Base-by-base conservation (phyloP, 2,113 vertebrate genomes). In the Leucopsar rothschildi region DNA sequence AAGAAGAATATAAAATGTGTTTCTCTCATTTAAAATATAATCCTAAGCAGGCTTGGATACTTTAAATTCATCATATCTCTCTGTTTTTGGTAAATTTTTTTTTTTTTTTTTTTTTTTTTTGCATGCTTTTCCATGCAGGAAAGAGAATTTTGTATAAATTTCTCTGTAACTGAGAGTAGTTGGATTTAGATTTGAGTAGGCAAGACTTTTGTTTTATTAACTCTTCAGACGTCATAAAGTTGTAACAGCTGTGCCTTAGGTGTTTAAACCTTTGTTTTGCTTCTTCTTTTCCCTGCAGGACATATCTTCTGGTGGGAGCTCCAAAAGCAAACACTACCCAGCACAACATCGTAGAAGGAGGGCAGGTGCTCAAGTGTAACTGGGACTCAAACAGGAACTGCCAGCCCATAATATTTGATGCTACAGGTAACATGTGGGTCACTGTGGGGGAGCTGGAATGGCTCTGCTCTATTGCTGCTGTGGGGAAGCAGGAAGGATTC, bases 331-430 rank as follows among this genome's bases (percentile, higher is more conserved):
- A 99, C 97, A 97, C 98, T 1, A 98, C 98, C 3, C 97, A 98
- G 9, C 98, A 98, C 14, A 81, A 97, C 6, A 98, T 99, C 1
- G 86, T 98, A 60, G 99, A 99, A 98, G 98, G 99, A 79, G 99
- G 99, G 2, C 99, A 99, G 2, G 99, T 99, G 45, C 99, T 98
- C 91, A 99, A 97, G 68, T 99, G 99, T 42, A 98, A 98, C 68
- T 99, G 99, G 99, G 92, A 77, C 14, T 91, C 89, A 1, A 87
- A 92, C 27, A 96, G 96, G 6, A 33, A 87, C n/a, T 99, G 99
- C 95, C 98, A 98, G 70, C 97, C 98, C 33, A 97, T 99, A 24
- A 39, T 95, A 40, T 99, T 99, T 57, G 99, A 99, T 86, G 86
- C 82, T 76, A 98, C 98, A 97, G 99, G 99, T 99, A 97, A 97